These are phyloP conservation scores for Poecilobothrus nobilitatus DNA, from an alignment of 2,888 invertebrate species.

Conservation along the genomic window DNA sequence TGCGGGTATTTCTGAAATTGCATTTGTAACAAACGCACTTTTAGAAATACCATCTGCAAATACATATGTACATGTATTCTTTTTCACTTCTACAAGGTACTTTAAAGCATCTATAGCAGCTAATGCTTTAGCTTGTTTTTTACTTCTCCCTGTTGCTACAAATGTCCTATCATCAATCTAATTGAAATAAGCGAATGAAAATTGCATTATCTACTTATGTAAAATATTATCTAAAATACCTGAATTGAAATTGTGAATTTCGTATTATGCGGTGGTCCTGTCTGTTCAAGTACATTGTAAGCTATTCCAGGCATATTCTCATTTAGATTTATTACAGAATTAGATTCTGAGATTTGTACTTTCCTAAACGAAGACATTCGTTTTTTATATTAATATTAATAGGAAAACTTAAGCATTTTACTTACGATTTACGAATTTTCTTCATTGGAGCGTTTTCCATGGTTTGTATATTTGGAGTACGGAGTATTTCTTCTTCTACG, in stretches of 20 bases:
- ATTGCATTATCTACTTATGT: neutral
- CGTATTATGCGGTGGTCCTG: neutral
- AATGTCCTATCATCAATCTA: neutral
- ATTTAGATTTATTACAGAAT: neutral
- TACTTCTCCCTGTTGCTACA: neutral
- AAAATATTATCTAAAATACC: neutral
- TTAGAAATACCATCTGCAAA: neutral
- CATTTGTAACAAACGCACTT: neutral
- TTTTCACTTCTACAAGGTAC: neutral
- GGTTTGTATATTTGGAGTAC: neutral
- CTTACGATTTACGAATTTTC: conserved; percentile 4
- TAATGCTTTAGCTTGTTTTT: neutral
- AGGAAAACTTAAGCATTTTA: neutral
- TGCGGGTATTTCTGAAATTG: neutral
- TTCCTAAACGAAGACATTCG: neutral
- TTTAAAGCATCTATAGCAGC: conserved; percentile 1
- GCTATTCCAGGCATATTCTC: conserved; percentile 1
- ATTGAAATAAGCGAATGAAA: neutral
- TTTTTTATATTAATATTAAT: neutral
- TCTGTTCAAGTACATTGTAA: neutral
- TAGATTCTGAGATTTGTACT: neutral
- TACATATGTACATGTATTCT: neutral
- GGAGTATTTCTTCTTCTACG: neutral
- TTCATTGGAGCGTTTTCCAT: neutral
- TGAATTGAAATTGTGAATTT: neutral